These are phyloP conservation scores for Taurulus bubalis DNA, from an alignment of 2,113 vertebrate genomes.

Conservation along the genomic window DNA sequence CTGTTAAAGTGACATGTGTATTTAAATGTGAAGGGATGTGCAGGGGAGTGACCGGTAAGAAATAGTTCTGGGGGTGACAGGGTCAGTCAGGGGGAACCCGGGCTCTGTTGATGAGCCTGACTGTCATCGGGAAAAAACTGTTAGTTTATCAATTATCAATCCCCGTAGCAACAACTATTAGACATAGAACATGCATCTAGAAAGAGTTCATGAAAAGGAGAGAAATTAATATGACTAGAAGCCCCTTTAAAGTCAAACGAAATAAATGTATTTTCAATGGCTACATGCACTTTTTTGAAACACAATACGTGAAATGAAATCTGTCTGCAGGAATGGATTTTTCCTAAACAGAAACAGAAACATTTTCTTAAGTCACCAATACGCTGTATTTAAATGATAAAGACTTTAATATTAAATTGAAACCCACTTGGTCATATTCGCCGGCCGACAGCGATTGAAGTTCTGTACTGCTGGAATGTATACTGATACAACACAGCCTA, in stretches of 20 bases:
- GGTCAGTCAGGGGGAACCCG: too few relatives aligned
- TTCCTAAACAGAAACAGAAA: too few relatives aligned
- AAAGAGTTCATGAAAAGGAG: not conserved
- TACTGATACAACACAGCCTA: slow-evolving; percentile 26
- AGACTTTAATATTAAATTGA: slow-evolving; percentile 46
- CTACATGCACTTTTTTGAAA: not conserved
- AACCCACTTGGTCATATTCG: slow-evolving; percentile 36
- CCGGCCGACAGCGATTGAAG: slow-evolving; percentile 26
- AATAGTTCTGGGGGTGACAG: too few relatives aligned
- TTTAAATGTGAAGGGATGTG: too few relatives aligned
- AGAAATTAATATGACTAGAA: not conserved
- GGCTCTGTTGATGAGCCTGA: too few relatives aligned
- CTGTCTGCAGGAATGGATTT: not conserved
- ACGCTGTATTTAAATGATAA: too few relatives aligned
- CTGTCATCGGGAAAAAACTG: too few relatives aligned
- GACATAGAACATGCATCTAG: not conserved
- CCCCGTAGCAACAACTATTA: not conserved
- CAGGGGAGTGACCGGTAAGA: too few relatives aligned
- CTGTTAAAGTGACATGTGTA: too few relatives aligned
- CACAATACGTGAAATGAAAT: slow-evolving; percentile 1
- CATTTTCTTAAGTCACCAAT: too few relatives aligned
- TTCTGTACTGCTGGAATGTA: slow-evolving; percentile 24
- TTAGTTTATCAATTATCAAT: too few relatives aligned
- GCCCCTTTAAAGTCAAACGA: not conserved
- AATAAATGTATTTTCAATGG: not conserved